Conservation (phyloP, 2,797 vertebrate species). For the Chaunax sp. region DNA sequence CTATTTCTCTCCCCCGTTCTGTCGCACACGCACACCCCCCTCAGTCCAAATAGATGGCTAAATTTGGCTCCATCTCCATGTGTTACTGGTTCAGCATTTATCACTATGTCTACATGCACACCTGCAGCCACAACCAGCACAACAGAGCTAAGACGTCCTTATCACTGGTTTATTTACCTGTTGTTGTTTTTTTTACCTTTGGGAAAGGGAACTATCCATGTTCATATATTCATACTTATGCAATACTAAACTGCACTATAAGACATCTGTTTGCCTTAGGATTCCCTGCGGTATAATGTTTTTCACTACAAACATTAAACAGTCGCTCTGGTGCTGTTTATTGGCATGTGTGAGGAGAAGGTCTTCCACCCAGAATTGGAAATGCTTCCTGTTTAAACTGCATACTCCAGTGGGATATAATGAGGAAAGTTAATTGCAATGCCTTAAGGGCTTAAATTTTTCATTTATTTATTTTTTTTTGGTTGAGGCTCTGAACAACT, state of each 20-base stretch:
- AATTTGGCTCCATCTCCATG: constrained; percentile 27
- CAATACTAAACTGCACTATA: constrained; percentile 22
- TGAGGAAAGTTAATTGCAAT: too few relatives aligned
- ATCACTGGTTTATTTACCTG: constrained; percentile 9
- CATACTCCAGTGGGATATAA: too few relatives aligned
- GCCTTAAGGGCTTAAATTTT: too few relatives aligned
- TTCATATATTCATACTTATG: constrained; percentile 5
- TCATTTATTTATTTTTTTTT: too few relatives aligned
- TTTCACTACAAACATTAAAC: constrained; percentile 37
- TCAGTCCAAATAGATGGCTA: constrained; percentile 39
- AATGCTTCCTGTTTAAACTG: constrained; percentile 36
- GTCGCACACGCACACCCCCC: constrained; percentile 20
- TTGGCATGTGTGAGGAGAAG: constrained; percentile 41
- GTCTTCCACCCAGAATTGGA: constrained; percentile 44
- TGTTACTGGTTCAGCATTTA: constrained; percentile 27
- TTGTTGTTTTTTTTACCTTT: not conserved
- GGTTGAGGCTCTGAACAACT: too few relatives aligned
- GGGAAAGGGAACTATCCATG: not conserved
- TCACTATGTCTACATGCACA: constrained; percentile 30
- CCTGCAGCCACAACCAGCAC: constrained; percentile 15
- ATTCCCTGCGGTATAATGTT: constrained; percentile 45
- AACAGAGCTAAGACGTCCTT: constrained; percentile 4
- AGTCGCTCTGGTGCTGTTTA: constrained; percentile 47
- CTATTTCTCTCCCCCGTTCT: not conserved
- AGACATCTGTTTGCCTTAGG: constrained; percentile 57